Conservation (phyloP, 2,888 invertebrate genomes). For the Ethmia dodecea region DNA sequence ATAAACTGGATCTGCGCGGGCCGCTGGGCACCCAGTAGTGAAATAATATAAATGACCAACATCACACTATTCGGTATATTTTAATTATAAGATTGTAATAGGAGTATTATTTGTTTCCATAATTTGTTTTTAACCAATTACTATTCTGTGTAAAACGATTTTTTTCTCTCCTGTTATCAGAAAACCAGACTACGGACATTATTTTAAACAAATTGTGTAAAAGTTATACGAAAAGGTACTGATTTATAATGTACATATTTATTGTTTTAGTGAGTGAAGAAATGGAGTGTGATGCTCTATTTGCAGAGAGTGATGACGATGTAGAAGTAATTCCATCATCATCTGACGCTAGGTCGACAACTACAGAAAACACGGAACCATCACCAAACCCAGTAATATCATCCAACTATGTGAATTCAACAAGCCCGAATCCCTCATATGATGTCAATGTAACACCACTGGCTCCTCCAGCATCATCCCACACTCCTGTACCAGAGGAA, state of each 20-base stretch:
- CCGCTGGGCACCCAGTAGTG: no score
- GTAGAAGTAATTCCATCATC: constrained; percentile 60
- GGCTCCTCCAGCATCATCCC: constrained; percentile 47
- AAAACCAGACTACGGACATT: no score
- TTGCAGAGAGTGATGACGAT: constrained; percentile 81
- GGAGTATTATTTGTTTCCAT: no score
- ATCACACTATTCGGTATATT: no score
- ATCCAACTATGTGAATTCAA: constrained; percentile 55
- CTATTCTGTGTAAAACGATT: no score
- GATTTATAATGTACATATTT: neutral
- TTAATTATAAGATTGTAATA: no score
- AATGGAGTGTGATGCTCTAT: constrained; percentile 51
- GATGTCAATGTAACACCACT: constrained; percentile 46
- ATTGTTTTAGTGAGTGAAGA: constrained; percentile 65
- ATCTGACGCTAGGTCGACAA: constrained; percentile 30
- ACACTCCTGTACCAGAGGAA: constrained; percentile 66
- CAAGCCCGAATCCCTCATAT: constrained; percentile 48
- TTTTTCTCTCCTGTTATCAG: no score
- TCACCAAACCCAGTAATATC: constrained; percentile 42
- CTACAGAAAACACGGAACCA: constrained; percentile 27
- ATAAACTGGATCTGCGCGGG: no score
- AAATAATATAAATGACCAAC: no score
- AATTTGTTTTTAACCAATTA: no score
- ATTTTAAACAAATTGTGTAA: no score
- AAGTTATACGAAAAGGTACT: neutral